Conservation (phyloP, 2,797 vertebrate genomes). For the Rachycentron canadum region DNA sequence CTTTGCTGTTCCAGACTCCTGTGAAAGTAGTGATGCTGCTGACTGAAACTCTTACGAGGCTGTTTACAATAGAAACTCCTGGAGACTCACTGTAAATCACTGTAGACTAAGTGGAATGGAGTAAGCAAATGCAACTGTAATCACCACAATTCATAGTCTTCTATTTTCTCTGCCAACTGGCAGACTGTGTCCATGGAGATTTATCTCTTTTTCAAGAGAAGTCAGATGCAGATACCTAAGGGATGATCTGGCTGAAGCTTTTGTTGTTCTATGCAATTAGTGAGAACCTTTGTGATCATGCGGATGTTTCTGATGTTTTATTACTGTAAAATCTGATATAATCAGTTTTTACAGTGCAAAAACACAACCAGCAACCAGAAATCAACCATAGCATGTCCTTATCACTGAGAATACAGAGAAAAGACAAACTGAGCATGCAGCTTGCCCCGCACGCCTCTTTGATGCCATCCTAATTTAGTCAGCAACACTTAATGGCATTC, state of each 20-base stretch:
- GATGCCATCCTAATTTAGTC: slow-evolving; percentile 64
- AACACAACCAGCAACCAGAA: slow-evolving; percentile 12
- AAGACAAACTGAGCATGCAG: slow-evolving; percentile 44
- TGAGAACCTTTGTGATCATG: slow-evolving; percentile 22
- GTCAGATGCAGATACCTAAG: slow-evolving; percentile 28
- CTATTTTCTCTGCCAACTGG: slow-evolving; percentile 47
- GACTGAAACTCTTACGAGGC: slow-evolving; percentile 34
- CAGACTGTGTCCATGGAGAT: slow-evolving; percentile 37
- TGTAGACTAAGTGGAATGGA: slow-evolving; percentile 38
- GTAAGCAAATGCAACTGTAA: slow-evolving; percentile 58
- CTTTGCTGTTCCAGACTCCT: slow-evolving; percentile 25
- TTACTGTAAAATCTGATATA: slow-evolving; percentile 21
- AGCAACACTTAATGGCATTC: slow-evolving; percentile 48
- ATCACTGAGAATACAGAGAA: slow-evolving; percentile 10
- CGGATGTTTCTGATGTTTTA: slow-evolving; percentile 25
- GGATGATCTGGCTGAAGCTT: slow-evolving; percentile 17
- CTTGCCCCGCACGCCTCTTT: slow-evolving; percentile 31
- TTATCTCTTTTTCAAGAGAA: slow-evolving; percentile 22
- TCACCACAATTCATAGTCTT: slow-evolving; percentile 50
- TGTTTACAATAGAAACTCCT: slow-evolving; percentile 41
- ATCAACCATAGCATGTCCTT: slow-evolving; percentile 6
- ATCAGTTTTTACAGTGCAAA: neutral
- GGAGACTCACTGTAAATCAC: slow-evolving; percentile 50
- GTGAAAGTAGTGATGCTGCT: slow-evolving; percentile 38
- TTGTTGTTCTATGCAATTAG: slow-evolving; percentile 22